A percentile compares a stretch with the other conserved stretches of the same genome.
These are phyloP conservation scores for Eudyptes chrysolophus DNA, from an alignment of 2,113 vertebrate genomes.

Conservation along the genomic window DNA sequence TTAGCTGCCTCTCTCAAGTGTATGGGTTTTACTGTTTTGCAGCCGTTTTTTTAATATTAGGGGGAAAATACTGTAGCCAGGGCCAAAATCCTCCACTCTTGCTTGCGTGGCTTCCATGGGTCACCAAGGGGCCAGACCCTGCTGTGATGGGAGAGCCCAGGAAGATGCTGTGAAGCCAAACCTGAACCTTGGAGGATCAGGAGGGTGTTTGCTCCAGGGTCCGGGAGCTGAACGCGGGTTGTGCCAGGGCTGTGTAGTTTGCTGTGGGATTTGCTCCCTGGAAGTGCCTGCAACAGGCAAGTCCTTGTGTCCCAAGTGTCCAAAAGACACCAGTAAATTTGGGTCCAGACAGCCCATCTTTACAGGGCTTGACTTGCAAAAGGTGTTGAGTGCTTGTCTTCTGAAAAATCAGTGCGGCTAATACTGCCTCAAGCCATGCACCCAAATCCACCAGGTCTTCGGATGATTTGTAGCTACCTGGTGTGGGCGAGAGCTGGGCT, in stretches of 20 bases:
- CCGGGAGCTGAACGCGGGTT: rapidly evolving
- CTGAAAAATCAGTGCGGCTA: neutral
- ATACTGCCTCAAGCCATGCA: rapidly evolving
- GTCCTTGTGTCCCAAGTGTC: too few relatives aligned
- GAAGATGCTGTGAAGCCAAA: neutral
- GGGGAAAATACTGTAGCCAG: neutral
- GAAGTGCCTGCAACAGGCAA: neutral
- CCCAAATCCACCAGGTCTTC: rapidly evolving
- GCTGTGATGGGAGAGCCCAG: neutral
- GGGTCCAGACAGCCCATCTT: neutral
- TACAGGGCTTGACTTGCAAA: neutral
- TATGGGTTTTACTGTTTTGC: neutral
- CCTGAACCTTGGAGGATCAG: neutral
- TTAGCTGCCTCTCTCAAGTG: neutral
- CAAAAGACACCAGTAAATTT: neutral
- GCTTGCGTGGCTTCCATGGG: neutral
- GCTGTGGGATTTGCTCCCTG: neutral
- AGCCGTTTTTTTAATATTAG: neutral
- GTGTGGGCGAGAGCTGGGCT: neutral
- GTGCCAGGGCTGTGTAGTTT: rapidly evolving
- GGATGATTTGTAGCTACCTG: neutral
- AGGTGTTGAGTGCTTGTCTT: neutral
- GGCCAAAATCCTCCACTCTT: neutral
- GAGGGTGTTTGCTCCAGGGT: neutral
- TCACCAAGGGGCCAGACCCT: neutral